phyloP scores from a whole-genome alignment of 1,140 invertebrate genomes.

The Apis cerana region DNA sequence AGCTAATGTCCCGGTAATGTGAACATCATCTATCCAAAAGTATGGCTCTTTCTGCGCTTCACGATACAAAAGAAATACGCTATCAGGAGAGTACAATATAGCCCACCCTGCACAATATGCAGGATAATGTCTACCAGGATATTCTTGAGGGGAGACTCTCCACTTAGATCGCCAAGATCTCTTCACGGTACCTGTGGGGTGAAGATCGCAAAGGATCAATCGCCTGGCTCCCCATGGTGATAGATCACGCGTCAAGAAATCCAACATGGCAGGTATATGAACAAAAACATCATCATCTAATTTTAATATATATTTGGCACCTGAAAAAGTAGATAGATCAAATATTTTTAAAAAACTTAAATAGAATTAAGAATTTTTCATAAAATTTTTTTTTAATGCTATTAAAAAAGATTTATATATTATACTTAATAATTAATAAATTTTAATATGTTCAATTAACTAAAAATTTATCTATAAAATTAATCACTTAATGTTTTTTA shows the following conservation, averaged over 20 bases:
- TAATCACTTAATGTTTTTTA: too few species aligned
- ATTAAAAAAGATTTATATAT: too few species aligned
- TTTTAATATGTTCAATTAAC: too few species aligned
- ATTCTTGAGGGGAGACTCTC: conserved; percentile 88
- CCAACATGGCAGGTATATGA: conserved; percentile 84
- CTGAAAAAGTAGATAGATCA: conserved; percentile 60
- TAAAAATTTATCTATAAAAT: too few species aligned
- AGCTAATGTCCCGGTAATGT: conserved; percentile 88
- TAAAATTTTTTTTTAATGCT: too few species aligned
- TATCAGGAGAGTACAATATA: conserved; percentile 88
- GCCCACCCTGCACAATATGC: conserved; percentile 89
- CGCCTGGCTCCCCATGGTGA: conserved; percentile 83
- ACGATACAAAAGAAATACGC: conserved; percentile 84
- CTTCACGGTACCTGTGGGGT: conserved; percentile 80
- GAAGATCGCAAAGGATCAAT: conserved; percentile 83
- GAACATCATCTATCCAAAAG: conserved; percentile 94
- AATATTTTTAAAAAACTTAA: not conserved
- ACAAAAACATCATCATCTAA: conserved; percentile 91
- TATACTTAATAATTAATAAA: too few species aligned
- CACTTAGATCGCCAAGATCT: conserved; percentile 88
- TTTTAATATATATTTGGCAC: conserved; percentile 88
- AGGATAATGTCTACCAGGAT: conserved; percentile 85
- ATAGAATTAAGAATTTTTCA: too few species aligned
- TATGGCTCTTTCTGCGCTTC: conserved; percentile 84
- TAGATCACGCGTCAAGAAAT: conserved; percentile 83